Evolutionary conservation across 2,113 vertebrate genomes (phyloP), one percentile per base, ranked within the genome.

Genomic region (Notiomystis cincta): DNA sequence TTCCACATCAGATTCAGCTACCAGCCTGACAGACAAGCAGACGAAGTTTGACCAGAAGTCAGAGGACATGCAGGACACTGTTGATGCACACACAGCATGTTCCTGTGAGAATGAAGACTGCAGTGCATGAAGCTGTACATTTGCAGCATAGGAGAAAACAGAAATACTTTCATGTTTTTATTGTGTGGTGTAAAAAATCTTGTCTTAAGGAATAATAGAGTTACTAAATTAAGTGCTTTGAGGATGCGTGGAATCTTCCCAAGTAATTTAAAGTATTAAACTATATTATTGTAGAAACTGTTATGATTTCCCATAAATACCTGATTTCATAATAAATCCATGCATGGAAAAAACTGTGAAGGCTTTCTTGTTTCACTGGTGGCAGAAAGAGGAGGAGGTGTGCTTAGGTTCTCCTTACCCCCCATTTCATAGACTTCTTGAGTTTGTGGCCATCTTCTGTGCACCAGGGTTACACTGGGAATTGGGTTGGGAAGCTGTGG

Each of bases 281-380:
- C 51, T 66, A 89, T 79, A 84, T 95, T 92, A 65, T 79, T 94
- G 73, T 90, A 89, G 71, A 91, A 93, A 94, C 82, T 61, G n/a
- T 90, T 82, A 45, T 33, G 65, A 96, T 80, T 94, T 35, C 61
- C 37, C 58, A 56, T 82, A 80, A 94, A 40, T 82, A 81, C 13
- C 45, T 91, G 75, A 96, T 94, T 97, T 96, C 62, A 0, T 94
- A 97, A 97, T 97, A 97, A 97, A 97, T 79, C 77, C 77, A 79
- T 13, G 97, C 97, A 97, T 92, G 88, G 87, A 88, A 93, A 97
- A 88, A 76, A 21, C 27, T 10, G 25, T 62, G 70, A 35, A 56
- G 33, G 12, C 11, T 95, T 93, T 31, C 30, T 94, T 81, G 38
- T 92, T 96, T 94, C 24, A 15, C 42, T 77, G 42, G 27, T n/a